Conservation (phyloP, 2,888 invertebrate genomes). For the Spilosoma lubricipeda region DNA sequence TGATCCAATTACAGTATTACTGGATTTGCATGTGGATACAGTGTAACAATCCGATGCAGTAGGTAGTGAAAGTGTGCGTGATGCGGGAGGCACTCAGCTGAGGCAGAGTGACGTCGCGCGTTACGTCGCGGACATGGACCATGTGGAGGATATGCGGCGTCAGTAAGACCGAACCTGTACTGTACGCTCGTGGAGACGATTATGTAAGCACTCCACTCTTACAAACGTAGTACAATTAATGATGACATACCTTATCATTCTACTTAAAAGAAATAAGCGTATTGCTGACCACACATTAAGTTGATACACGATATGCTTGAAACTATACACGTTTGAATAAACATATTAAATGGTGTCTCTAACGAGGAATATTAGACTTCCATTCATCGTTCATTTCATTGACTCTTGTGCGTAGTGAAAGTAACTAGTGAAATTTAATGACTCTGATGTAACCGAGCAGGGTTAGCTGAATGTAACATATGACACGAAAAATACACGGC, state of each 20-base stretch:
- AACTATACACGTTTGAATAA: slow-evolving; percentile 10
- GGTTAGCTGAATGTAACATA: background rate
- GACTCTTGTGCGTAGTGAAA: slow-evolving; percentile 9
- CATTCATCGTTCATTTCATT: slow-evolving; percentile 17
- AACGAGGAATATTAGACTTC: slow-evolving; percentile 15
- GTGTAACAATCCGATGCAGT: slow-evolving; percentile 44
- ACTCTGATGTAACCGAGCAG: background rate
- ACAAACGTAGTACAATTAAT: slow-evolving; percentile 36
- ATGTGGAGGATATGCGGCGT: slow-evolving; percentile 85
- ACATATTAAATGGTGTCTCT: slow-evolving; percentile 23
- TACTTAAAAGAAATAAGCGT: slow-evolving; percentile 27
- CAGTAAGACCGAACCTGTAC: slow-evolving; percentile 80
- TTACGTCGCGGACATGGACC: slow-evolving; percentile 81
- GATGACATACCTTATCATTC: slow-evolving; percentile 50
- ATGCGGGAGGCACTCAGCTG: slow-evolving; percentile 75
- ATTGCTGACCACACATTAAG: background rate
- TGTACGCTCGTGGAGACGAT: slow-evolving; percentile 77
- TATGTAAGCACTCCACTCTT: slow-evolving; percentile 71
- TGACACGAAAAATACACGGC: background rate
- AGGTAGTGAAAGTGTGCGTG: slow-evolving; percentile 79
- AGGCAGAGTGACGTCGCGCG: slow-evolving; percentile 67
- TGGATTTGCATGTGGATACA: slow-evolving; percentile 67
- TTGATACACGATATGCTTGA: background rate
- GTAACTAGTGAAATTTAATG: background rate
- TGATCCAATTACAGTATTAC: slow-evolving; percentile 70